These are phyloP conservation scores for Rhincodon typus DNA, from an alignment of 2,797 vertebrate genomes.

Conservation along the genomic window DNA sequence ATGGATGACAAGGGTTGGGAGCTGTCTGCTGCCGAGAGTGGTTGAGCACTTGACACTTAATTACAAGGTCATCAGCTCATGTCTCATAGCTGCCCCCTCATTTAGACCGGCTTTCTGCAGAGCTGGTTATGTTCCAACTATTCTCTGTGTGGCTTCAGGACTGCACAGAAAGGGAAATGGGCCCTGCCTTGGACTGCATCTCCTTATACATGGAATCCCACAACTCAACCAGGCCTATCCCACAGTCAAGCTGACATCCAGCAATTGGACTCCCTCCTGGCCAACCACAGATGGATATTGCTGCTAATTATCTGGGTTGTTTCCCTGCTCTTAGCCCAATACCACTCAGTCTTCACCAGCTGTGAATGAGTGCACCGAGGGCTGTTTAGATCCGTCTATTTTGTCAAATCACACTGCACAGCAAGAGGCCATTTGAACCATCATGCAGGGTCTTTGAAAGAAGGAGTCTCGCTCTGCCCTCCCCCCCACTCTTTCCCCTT, in stretches of 20 bases:
- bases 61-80: not conserved
- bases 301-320: not conserved
- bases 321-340: too few species aligned
- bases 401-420: not conserved
- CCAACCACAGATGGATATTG: not conserved
- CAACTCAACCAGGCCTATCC: not conserved
- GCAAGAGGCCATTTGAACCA: not conserved
- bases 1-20: not conserved
- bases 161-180: not conserved
- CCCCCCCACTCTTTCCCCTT: not conserved
- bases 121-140: not conserved
- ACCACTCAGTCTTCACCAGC: not conserved
- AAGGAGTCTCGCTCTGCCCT: not conserved
- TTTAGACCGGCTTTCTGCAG: not conserved
- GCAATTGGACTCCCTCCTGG: not conserved
- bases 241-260: not conserved
- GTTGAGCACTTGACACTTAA: not conserved
- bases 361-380: not conserved
- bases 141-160: not conserved
- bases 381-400: not conserved
- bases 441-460: not conserved
- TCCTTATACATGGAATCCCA: not conserved
- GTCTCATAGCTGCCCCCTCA: not conserved
- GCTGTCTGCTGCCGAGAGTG: not conserved
- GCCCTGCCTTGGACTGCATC: not conserved